Base-by-base conservation (phyloP, 2,113 vertebrate genomes). In the Otolemur garnettii region DNA sequence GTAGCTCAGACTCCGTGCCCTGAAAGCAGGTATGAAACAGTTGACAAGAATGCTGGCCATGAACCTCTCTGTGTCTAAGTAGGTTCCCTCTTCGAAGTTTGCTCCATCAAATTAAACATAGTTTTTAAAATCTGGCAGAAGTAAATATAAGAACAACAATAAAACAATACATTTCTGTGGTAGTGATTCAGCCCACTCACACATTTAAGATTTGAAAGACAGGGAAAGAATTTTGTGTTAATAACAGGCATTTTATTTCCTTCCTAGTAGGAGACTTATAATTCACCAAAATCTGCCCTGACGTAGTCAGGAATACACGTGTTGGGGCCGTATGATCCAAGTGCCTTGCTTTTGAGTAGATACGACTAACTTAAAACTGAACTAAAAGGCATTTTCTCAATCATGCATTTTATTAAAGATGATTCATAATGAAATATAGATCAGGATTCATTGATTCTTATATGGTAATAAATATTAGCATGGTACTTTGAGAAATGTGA, bases 321-420 rank as follows among this genome's bases (percentile, higher is more conserved):
- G 3, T 24, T 35, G 30, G 45, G 55, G 38, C 24, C 30, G 21
- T 13, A 4, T 18, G 35, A 94, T 62, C 74, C 45, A 59, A 74
- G 38, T 42, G 22, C 24, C 78, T 91, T 82, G 22, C 18, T 4
- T n/a, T 69, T 77, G 35, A 79, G 38, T 45, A 74, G 14, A 71
- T 68, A 68, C 0, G 35, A 85, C 19, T 92, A 77, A 84, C 72
- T 92, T 19, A 85, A 14, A 94, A 66, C 33, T n/a, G 55, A 28
- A 15, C n/a, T 90, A 24, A 57, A 90, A 96, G 77, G 13, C 22
- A 87, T 66, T 95, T 93, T 91, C n/a, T 74, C 13, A 80, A 38
- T 69, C 78, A 92, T 66, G 2, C 69, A 53, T 14, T 90, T 92
- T 87, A 75, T 74, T 7, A 81, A 66, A 19, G 42, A 68, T 77